These are phyloP conservation scores for Nemoura dubitans DNA, from an alignment of 2,888 invertebrate genomes.

Conservation along the genomic window DNA sequence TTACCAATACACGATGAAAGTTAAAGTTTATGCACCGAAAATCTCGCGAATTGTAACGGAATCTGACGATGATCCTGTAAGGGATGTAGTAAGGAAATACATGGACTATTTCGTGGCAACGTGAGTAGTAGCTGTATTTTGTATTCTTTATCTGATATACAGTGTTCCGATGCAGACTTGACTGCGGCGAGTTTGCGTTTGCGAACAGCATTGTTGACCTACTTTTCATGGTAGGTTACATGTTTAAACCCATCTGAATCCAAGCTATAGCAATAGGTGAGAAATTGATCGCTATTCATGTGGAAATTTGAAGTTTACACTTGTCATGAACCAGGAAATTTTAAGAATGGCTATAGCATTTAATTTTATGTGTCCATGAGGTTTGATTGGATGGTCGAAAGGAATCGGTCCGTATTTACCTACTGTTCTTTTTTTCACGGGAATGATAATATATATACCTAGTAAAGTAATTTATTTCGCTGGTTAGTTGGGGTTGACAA, in stretches of 20 bases:
- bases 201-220: slow-evolving; percentile 1
- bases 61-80: slow-evolving; percentile 59
- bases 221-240: slow-evolving; percentile 27
- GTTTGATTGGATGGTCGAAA: no score
- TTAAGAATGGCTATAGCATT: no score
- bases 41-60: slow-evolving; percentile 71
- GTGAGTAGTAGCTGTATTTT: slow-evolving; percentile 62
- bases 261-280: neutral
- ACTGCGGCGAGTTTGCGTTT: neutral
- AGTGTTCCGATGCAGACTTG: neutral
- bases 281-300: neutral
- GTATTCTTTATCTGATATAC: neutral
- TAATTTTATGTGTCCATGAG: no score
- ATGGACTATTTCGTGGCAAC: slow-evolving; percentile 76
- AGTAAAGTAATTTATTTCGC: no score
- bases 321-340: no score
- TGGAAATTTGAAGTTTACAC: neutral
- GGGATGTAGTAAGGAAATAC: slow-evolving; percentile 76
- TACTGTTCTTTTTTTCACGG: no score
- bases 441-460: no score
- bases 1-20: slow-evolving; percentile 61
- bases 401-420: no score
- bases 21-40: slow-evolving; percentile 67
- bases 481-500: no score
- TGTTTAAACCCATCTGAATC: neutral